Evolutionary conservation across 2,113 vertebrate genomes (phyloP), one percentile per base, ranked within the genome.

Genomic region (Corynorhinus townsendii): DNA sequence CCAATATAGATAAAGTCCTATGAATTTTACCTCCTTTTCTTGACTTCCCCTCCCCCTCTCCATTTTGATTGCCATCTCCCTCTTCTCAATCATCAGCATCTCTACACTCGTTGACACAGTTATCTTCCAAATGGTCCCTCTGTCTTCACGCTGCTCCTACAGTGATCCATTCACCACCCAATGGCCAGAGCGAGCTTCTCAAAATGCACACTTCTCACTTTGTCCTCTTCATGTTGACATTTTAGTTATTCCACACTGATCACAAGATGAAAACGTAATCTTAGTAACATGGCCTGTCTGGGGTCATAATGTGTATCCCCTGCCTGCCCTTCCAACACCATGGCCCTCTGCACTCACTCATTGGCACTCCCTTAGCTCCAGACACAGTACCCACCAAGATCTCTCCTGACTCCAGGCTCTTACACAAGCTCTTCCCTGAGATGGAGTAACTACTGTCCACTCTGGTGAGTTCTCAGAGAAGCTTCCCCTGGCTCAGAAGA

Each of bases 311-410:
- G 0, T 30, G 7, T 30, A 88, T 3, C 11, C 17, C 11, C 40
- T 45, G 6, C 8, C 52, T n/a, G 26, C 19, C 11, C 62, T 52
- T 33, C 56, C 1, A 0, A 19, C 19, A 38, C 8, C 0, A 1
- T 20, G 3, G 5, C n/a, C 35, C 10, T 1, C 28, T 43, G 12
- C 14, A 5, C 11, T 64, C 0, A 1, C 19, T 56, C 26, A 0
- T 73, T 40, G 17, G 22, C 3, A 17, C 6, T 7, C 3, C 10
- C 9, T 87, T 33, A 15, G 38, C n/a, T 40, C 11, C 12, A 11
- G 35, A 6, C 2, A 43, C n/a, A 10, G 2, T 0, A 1, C 19
- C 59, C 40, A 7, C 45, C 47, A 30, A 14, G 28, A 22, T 59
- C 26, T 83, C 54, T 69, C 30, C 66, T 33, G 49, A 35, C n/a